Percentiles rank a stretch among this genome's conserved stretches.
These are phyloP conservation scores for Drosophila pseudotalamancana DNA, from an alignment of 2,888 invertebrate species.

Conservation along the genomic window DNA sequence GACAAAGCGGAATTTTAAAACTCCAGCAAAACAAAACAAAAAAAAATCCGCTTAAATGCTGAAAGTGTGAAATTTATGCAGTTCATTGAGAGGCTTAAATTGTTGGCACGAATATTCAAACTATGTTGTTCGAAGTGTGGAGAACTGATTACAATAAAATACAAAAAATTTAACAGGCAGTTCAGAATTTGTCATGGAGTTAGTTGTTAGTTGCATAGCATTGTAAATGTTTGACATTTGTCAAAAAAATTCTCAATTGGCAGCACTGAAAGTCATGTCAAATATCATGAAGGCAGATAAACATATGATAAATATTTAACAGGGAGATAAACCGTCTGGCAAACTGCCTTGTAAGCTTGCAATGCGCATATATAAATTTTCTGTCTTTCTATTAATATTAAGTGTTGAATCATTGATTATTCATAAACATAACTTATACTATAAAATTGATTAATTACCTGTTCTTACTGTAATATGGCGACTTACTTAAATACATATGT, in stretches of 20 bases:
- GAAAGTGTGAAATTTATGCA: not conserved
- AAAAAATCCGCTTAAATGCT: conserved; percentile 9
- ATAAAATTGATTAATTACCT: conserved; percentile 46
- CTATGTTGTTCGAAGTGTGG: not conserved
- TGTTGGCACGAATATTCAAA: not conserved
- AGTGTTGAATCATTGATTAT: no score
- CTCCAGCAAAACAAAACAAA: conserved; percentile 7
- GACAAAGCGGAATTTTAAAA: conserved; percentile 37
- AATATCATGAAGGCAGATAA: not conserved
- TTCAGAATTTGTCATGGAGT: no score
- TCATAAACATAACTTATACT: not conserved
- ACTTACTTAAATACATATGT: not conserved
- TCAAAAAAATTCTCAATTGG: not conserved
- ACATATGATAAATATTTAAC: no score
- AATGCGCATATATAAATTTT: no score
- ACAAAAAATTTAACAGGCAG: not conserved
- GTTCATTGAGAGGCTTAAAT: not conserved
- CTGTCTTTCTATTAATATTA: no score
- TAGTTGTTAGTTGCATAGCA: no score
- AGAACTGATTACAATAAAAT: no score
- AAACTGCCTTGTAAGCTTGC: no score
- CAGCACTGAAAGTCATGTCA: not conserved
- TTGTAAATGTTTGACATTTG: not conserved
- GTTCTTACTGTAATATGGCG: conserved; percentile 19
- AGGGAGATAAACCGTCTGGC: not conserved